Conservation (phyloP, 2,888 invertebrate genomes). For the Drosophila affinis region DNA sequence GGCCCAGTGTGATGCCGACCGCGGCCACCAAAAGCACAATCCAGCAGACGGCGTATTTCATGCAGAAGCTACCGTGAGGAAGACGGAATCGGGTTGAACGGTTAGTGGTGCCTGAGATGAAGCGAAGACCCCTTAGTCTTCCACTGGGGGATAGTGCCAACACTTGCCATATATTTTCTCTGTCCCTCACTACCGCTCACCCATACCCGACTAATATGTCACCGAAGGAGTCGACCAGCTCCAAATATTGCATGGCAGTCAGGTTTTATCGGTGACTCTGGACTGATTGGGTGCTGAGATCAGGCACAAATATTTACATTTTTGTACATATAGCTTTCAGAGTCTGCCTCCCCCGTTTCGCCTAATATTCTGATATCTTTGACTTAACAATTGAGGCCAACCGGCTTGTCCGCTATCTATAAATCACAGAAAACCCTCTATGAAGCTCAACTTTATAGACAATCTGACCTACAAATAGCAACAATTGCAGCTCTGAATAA, state of each 20-base stretch:
- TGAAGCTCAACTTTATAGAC: too few species aligned
- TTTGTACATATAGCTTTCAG: too few species aligned
- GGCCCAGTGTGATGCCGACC: constrained; percentile 67
- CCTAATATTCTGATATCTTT: too few species aligned
- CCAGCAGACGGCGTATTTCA: constrained; percentile 68
- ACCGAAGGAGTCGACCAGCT: constrained; percentile 29
- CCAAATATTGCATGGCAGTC: constrained; percentile 31
- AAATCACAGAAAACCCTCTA: too few species aligned
- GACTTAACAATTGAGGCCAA: too few species aligned
- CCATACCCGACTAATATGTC: constrained; percentile 43
- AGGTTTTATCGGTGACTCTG: not conserved
- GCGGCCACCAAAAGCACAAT: constrained; percentile 66
- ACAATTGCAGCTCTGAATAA: too few species aligned
- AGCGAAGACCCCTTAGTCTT: too few species aligned
- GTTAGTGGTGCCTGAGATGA: not conserved
- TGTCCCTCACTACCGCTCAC: not conserved
- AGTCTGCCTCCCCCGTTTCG: too few species aligned
- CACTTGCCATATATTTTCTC: constrained; percentile 28
- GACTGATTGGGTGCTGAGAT: not conserved
- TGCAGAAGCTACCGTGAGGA: constrained; percentile 41
- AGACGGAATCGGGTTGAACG: not conserved
- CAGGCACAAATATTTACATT: not conserved
- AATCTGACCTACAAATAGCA: too few species aligned
- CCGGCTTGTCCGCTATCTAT: too few species aligned
- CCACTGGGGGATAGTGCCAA: not conserved